phyloP scores from a whole-genome alignment of 2,888 invertebrate genomes.

The Ophion ellenae region DNA sequence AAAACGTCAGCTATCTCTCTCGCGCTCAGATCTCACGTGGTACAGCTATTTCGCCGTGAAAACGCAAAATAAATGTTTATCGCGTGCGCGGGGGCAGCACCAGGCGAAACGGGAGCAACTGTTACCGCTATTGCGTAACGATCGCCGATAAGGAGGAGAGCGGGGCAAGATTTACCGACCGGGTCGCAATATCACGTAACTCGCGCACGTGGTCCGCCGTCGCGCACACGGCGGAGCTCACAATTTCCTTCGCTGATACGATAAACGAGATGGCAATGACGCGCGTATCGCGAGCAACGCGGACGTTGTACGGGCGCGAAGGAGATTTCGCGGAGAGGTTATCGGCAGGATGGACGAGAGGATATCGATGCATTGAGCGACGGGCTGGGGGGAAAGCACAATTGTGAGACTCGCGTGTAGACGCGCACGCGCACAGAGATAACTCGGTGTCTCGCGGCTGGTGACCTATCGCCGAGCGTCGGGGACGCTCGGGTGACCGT shows the following conservation, averaged over 20 bases:
- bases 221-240: background rate
- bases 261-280: background rate
- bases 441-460: background rate
- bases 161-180: background rate
- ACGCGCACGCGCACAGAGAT: background rate
- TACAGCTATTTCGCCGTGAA: too few relatives aligned
- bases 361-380: background rate
- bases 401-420: background rate
- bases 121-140: background rate
- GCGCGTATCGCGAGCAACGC: background rate
- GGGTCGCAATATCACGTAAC: background rate
- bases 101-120: background rate
- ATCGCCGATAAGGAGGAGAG: background rate
- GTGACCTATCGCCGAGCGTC: too few relatives aligned
- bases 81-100: background rate
- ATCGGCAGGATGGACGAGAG: background rate
- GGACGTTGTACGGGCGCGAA: background rate
- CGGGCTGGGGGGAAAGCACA: background rate
- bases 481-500: too few relatives aligned
- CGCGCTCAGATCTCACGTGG: too few relatives aligned
- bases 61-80: background rate
- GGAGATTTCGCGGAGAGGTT: background rate
- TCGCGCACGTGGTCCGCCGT: constrained; percentile 5
- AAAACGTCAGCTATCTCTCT: too few relatives aligned
- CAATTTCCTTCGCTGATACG: background rate